Evolutionary conservation across 2,113 vertebrate species (phyloP), one percentile per base, ranked within the genome.

Genomic region (Nanorana parkeri): DNA sequence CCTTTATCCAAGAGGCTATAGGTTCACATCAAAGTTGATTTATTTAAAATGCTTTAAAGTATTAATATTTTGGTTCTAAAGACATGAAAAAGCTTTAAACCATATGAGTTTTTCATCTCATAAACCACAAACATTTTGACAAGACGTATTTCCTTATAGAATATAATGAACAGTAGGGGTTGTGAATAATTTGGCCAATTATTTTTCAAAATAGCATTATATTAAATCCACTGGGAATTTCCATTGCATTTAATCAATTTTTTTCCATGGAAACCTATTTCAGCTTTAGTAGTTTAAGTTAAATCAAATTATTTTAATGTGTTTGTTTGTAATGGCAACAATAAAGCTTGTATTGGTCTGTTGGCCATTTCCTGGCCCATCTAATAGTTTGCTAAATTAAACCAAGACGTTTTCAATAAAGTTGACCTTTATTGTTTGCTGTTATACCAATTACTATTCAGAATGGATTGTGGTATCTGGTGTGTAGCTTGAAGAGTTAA

Each of bases 241-340:
- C 20, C 4, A 58, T 32, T 68, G 19, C 28, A 68, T 79, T 79
- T 79, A 58, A 41, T 67, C 77, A 79, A 79, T 68, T 29, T 17
- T 67, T 58, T 79, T 24, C 52, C 41, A 68, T 79, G 77, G 77
- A 67, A 79, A 79, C 28, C 17, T 68, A 79, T 58, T 79, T 68
- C n/a, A 5, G 7, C 52, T 79, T 17, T 68, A 58, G 28, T 58
- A 32, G 20, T 58, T 79, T 79, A 55, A 68, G 58, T 68, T 79
- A 79, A 68, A 79, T 58, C 77, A 79, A 79, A 68, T 79, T 56
- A 79, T 68, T 79, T 58, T 79, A 68, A 79, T 79, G 65, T 68
- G 28, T 68, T 78, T 58, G 56, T 76, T 64, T 68, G 65, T 79
- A 79, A 68, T 68, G 51, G 77, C 26, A 79, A 58, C 56, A 68